These are phyloP conservation scores for Hyles lineata DNA, from an alignment of 2,888 invertebrate genomes.

Conservation along the genomic window DNA sequence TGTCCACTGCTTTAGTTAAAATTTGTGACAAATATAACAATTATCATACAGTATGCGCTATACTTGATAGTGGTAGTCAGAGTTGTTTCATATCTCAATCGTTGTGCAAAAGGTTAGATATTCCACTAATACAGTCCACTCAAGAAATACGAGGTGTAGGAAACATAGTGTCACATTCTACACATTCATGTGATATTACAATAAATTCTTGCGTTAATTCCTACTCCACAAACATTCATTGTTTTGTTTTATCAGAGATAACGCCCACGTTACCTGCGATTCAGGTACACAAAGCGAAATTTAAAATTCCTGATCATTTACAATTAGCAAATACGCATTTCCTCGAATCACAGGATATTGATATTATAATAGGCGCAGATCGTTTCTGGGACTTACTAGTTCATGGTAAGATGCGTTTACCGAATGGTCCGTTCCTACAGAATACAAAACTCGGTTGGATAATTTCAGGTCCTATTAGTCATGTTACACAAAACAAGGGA, in stretches of 20 bases:
- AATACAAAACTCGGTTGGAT: not conserved
- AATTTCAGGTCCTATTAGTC: not conserved
- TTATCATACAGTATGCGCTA: slow-evolving; percentile 31
- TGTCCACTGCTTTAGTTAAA: slow-evolving; percentile 2
- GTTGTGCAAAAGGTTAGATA: slow-evolving; percentile 30
- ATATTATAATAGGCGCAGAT: not conserved
- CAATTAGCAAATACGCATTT: not conserved
- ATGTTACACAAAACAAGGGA: not conserved
- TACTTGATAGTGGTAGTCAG: slow-evolving; percentile 33
- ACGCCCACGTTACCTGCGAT: not conserved
- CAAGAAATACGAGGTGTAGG: slow-evolving; percentile 29
- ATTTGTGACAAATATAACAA: not conserved
- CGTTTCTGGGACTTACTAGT: not conserved
- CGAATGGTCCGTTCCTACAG: not conserved
- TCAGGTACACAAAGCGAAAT: not conserved
- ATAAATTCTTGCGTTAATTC: not conserved
- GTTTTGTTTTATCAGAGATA: slow-evolving; percentile 15
- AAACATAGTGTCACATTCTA: slow-evolving; percentile 27
- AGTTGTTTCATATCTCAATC: slow-evolving; percentile 30
- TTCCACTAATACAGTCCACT: slow-evolving; percentile 32
- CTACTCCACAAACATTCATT: not conserved
- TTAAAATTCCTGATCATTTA: not conserved
- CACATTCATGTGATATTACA: not conserved
- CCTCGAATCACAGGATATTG: not conserved
- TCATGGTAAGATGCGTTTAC: not conserved